A percentile compares a stretch with the other conserved stretches of the same genome.
These are phyloP conservation scores for Melieria crassipennis DNA, from an alignment of 2,888 invertebrate genomes.

Conservation along the genomic window DNA sequence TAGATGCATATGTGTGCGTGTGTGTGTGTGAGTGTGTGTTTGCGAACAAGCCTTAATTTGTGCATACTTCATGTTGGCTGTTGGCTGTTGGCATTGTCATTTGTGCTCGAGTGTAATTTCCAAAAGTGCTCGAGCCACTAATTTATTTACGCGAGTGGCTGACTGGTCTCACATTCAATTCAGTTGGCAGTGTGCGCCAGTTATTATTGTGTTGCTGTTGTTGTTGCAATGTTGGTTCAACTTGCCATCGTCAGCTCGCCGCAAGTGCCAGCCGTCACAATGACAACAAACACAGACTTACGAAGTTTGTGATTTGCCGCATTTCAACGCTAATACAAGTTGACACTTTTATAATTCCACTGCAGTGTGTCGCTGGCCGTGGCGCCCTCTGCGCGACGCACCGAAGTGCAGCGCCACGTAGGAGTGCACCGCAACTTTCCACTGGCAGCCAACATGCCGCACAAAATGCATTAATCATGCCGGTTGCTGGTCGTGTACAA, in stretches of 20 bases:
- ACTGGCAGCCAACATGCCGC: too few species aligned
- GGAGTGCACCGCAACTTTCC: too few species aligned
- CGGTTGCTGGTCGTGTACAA: too few species aligned
- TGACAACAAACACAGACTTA: too few species aligned
- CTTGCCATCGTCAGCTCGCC: neutral
- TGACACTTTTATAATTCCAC: conserved; percentile 8
- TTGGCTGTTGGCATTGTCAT: conserved; percentile 5
- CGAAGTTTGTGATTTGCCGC: conserved; percentile 1
- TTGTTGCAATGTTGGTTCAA: too few species aligned
- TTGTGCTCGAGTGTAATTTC: conserved; percentile 4
- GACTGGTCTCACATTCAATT: neutral
- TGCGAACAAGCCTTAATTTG: conserved; percentile 21
- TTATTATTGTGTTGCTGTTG: too few species aligned
- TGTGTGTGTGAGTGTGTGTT: neutral
- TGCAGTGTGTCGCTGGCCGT: neutral
- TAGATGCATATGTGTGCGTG: neutral
- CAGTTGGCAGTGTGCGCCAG: too few species aligned
- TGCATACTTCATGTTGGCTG: neutral
- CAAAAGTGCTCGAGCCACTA: conserved; percentile 10
- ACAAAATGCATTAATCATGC: too few species aligned
- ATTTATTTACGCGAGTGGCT: conserved; percentile 13
- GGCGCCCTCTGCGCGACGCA: too few species aligned
- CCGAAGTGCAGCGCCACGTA: too few species aligned
- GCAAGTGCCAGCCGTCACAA: neutral
- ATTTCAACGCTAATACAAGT: conserved; percentile 9